A percentile compares a stretch with the other conserved stretches of the same genome.
These are phyloP conservation scores for Acromyrmex charruanus DNA, from an alignment of 1,140 invertebrate species.

Conservation along the genomic window DNA sequence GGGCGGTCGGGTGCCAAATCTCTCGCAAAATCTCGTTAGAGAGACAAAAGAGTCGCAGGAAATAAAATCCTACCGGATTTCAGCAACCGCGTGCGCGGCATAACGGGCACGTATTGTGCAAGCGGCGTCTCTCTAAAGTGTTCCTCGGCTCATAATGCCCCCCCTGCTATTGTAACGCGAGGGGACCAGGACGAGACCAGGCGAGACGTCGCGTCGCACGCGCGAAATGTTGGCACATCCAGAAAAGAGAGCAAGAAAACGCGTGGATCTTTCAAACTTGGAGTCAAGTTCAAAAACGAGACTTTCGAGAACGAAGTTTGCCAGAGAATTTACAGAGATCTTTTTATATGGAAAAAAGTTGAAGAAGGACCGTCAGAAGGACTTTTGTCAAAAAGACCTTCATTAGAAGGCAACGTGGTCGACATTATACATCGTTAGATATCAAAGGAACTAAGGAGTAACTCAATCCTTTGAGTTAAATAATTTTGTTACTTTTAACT, in stretches of 20 bases:
- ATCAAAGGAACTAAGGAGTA: too few species aligned
- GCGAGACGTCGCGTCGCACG: background rate
- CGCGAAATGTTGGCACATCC: conserved; percentile 9
- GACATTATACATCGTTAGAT: too few species aligned
- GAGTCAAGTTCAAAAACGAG: background rate
- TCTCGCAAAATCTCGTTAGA: conserved; percentile 81
- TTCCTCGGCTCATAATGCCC: conserved; percentile 20
- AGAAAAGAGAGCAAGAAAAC: background rate
- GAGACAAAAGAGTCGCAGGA: conserved; percentile 58
- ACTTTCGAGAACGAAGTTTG: background rate
- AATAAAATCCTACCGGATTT: conserved; percentile 64
- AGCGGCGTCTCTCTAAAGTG: conserved; percentile 34
- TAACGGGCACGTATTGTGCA: conserved; percentile 31
- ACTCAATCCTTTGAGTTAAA: too few species aligned
- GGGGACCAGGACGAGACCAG: too few species aligned
- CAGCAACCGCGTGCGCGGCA: conserved; percentile 35
- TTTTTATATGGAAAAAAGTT: background rate
- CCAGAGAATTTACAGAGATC: background rate
- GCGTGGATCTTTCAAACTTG: background rate
- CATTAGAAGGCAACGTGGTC: background rate
- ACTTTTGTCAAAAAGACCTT: too few species aligned
- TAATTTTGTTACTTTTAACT: too few species aligned
- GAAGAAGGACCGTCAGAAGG: background rate
- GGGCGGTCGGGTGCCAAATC: conserved; percentile 77
- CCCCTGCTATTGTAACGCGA: background rate